Evolutionary conservation across 2,113 vertebrate species (phyloP).

Genomic region (Ariopsis seemanni): DNA sequence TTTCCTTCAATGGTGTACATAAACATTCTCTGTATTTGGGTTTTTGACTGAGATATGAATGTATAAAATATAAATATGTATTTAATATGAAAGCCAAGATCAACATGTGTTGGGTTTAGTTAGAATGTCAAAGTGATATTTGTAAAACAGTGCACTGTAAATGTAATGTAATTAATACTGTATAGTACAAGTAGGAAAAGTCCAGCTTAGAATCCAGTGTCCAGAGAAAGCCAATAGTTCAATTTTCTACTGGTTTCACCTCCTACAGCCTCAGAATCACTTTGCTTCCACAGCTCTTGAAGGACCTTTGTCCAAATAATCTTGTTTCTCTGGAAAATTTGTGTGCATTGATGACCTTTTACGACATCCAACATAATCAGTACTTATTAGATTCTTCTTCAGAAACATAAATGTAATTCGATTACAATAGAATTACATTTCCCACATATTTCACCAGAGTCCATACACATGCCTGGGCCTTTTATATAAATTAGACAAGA

Average conservation of each 20-base stretch:
- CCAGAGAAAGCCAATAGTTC: not conserved
- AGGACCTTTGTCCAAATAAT: not conserved
- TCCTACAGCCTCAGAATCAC: not conserved
- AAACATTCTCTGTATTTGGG: not conserved
- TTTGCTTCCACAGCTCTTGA: not conserved
- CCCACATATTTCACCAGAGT: not conserved
- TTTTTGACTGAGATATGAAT: not conserved
- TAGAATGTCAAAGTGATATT: not conserved
- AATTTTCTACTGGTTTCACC: not conserved
- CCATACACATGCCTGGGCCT: not conserved
- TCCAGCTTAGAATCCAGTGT: not conserved
- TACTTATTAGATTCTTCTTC: not conserved
- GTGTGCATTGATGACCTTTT: not conserved
- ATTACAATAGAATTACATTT: not conserved
- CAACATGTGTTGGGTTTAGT: not conserved
- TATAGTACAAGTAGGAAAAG: not conserved
- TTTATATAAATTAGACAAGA: not conserved
- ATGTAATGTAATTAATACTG: not conserved
- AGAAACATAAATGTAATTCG: not conserved
- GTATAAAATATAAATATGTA: not conserved
- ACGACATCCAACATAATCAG: not conserved
- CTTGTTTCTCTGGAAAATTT: not conserved
- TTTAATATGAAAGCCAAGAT: not conserved
- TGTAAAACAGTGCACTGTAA: not conserved
- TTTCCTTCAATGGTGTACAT: not conserved